Percentiles rank a stretch among this genome's conserved stretches.
Evolutionary conservation across 2,797 vertebrate species (phyloP).

Genomic region (Chrysocyon brachyurus): DNA sequence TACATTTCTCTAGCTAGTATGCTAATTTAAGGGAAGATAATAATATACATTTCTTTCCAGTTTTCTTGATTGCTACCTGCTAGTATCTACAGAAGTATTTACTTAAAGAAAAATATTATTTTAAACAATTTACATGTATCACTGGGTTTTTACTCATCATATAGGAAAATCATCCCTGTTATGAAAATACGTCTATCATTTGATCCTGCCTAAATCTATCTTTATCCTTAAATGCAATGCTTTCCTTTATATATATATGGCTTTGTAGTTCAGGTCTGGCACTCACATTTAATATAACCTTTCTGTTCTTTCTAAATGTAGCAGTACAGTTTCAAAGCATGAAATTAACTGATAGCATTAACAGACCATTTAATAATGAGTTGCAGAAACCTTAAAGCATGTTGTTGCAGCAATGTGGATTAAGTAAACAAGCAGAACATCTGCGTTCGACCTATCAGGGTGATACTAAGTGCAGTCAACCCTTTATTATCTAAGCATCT

Average conservation of each 20-base stretch:
- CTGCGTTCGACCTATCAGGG: background rate
- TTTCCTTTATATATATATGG: background rate
- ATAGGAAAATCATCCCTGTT: conserved; percentile 51
- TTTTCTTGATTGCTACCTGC: conserved; percentile 23
- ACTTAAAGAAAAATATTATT: background rate
- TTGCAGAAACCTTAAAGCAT: conserved; percentile 27
- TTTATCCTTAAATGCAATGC: conserved; percentile 1
- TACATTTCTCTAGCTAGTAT: conserved; percentile 15
- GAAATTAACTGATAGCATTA: conserved; percentile 48
- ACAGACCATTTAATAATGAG: conserved; percentile 39
- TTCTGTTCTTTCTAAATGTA: conserved; percentile 68
- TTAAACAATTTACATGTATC: conserved; percentile 34
- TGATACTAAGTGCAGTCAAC: background rate
- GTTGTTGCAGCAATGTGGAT: background rate
- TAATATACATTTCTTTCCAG: background rate
- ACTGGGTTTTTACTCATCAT: conserved; percentile 43
- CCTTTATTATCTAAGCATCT: conserved; percentile 25
- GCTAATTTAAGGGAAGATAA: background rate
- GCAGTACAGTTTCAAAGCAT: conserved; percentile 19
- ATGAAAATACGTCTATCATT: conserved; percentile 25
- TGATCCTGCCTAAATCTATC: conserved; percentile 23
- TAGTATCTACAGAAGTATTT: background rate
- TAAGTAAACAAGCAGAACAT: conserved; percentile 45
- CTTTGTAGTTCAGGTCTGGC: conserved; percentile 6
- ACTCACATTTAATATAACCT: conserved; percentile 44